These are phyloP conservation scores for Paracyprichromis sp. DNA, from an alignment of 2,113 vertebrate genomes.

Conservation along the genomic window DNA sequence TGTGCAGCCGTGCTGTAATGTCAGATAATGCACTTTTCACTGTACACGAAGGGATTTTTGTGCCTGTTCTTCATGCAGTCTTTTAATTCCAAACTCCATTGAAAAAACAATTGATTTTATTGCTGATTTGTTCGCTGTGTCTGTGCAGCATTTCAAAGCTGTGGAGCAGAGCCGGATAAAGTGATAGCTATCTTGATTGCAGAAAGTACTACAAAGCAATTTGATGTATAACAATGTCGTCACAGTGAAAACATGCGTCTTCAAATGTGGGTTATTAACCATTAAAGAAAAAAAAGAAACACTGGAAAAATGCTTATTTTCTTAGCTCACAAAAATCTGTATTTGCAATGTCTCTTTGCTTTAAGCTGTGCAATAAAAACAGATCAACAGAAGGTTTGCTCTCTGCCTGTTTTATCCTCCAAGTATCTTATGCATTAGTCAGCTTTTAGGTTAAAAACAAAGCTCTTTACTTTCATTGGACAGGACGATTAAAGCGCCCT, in stretches of 20 bases:
- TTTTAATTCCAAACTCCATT: background rate
- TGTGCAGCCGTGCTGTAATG: background rate
- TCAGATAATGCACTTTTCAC: background rate
- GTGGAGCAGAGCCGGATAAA: background rate
- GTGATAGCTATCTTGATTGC: background rate
- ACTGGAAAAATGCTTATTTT: background rate
- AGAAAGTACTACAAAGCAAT: background rate
- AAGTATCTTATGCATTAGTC: background rate
- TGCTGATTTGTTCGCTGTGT: background rate
- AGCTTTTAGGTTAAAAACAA: background rate
- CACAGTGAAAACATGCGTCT: background rate
- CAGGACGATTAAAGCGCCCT: background rate
- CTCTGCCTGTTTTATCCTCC: conserved; percentile 11
- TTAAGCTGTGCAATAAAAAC: conserved; percentile 18
- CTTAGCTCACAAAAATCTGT: background rate
- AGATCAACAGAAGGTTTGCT: background rate
- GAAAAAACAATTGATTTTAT: background rate
- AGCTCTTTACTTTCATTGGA: background rate
- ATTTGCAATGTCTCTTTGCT: background rate
- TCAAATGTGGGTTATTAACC: background rate
- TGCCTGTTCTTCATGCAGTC: background rate
- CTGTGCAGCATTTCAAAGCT: background rate
- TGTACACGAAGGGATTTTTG: background rate
- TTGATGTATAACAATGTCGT: background rate
- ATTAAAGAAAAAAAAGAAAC: background rate